phyloP scores from a whole-genome alignment of 2,113 vertebrate species.

The Tenebrosternarchus preto region DNA sequence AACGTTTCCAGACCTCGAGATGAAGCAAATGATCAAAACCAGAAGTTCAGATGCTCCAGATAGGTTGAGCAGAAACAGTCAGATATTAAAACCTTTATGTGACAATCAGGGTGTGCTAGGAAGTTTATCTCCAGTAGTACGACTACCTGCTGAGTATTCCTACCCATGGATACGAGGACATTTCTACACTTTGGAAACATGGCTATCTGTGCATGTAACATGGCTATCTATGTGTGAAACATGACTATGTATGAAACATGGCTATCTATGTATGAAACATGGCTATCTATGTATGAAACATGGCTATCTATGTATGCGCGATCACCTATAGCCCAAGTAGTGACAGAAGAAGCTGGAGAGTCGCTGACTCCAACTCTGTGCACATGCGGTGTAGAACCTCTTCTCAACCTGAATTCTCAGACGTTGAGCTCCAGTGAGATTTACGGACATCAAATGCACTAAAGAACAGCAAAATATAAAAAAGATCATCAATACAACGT shows the following conservation, averaged over 20 bases:
- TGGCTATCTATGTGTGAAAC: too few species aligned
- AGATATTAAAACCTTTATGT: neutral
- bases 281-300: too few species aligned
- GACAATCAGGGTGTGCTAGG: too few species aligned
- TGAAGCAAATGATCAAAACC: neutral
- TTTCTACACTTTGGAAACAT: too few species aligned
- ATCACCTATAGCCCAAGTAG: conserved; percentile 81
- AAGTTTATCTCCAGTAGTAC: too few species aligned
- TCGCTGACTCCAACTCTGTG: conserved; percentile 74
- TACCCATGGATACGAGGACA: too few species aligned
- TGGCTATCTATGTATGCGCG: neutral
- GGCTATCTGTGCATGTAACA: too few species aligned
- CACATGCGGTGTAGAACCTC: conserved; percentile 62
- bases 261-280: too few species aligned
- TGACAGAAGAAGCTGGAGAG: conserved; percentile 79
- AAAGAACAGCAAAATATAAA: conserved; percentile 9
- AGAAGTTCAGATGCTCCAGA: neutral
- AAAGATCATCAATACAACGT: neutral
- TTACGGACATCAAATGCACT: conserved; percentile 55
- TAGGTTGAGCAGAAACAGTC: too few species aligned
- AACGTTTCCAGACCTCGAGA: conserved; percentile 70
- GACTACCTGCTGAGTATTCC: too few species aligned
- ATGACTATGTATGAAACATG: too few species aligned
- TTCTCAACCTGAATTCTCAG: conserved; percentile 60
- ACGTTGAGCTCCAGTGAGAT: conserved; percentile 39